Conservation (phyloP, 2,797 vertebrate genomes). For the Trematomus bernacchii region DNA sequence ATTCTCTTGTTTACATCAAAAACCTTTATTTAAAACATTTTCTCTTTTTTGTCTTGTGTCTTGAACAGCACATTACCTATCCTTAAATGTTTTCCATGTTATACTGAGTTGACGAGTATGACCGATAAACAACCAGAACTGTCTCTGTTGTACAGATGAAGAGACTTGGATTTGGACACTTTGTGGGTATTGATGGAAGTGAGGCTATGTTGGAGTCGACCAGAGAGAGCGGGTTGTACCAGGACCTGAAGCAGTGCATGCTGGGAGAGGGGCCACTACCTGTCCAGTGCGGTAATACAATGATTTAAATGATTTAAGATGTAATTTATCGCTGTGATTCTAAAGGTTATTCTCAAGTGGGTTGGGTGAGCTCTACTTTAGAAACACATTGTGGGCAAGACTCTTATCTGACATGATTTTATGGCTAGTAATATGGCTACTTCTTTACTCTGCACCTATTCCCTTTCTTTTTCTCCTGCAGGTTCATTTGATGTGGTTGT, state of each 20-base stretch:
- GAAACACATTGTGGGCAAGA: not conserved
- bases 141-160: conserved; percentile 83
- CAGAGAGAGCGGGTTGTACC: conserved; percentile 84
- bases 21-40: no score
- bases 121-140: conserved; percentile 10
- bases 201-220: conserved; percentile 88
- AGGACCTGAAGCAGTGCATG: conserved; percentile 81
- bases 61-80: not conserved
- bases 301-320: not conserved
- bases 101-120: not conserved
- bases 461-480: conserved; percentile 46
- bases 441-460: not conserved
- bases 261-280: conserved; percentile 87
- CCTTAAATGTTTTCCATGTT: not conserved
- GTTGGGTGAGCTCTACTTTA: not conserved
- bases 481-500: conserved; percentile 87
- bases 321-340: not conserved
- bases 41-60: no score
- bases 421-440: not conserved
- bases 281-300: conserved; percentile 81
- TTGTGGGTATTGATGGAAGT: conserved; percentile 93
- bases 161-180: conserved; percentile 84
- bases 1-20: no score
- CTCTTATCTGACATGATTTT: not conserved
- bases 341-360: not conserved